Conservation (phyloP, 2,888 invertebrate species). For the Calameuta idolon region DNA sequence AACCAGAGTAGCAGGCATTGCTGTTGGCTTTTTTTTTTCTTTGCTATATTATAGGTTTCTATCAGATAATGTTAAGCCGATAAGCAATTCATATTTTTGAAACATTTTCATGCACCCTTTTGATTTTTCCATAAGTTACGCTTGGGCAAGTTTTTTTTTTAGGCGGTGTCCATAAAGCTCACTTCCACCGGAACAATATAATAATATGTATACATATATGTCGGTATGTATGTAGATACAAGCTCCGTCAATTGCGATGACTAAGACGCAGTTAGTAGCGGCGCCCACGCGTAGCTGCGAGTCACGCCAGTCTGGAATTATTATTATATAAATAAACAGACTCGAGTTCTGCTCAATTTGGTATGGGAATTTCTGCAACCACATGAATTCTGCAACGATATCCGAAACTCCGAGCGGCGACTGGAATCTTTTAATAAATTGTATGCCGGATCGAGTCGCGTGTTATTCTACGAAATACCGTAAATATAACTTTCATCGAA, state of each 20-base stretch:
- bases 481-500: neutral
- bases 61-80: no score
- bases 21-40: no score
- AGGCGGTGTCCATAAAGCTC: neutral
- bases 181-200: neutral
- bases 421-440: neutral
- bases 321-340: conserved; percentile 1
- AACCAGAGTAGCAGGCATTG: no score
- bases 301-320: conserved; percentile 1
- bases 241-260: neutral
- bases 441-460: neutral
- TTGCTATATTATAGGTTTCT: no score
- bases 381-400: neutral
- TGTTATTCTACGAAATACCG: neutral
- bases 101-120: no score
- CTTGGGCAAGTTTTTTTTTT: neutral
- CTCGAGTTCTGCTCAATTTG: neutral
- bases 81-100: no score
- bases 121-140: neutral
- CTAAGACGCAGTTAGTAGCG: conserved; percentile 1
- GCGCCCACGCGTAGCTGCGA: neutral
- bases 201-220: neutral
- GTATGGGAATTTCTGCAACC: neutral
- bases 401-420: neutral
- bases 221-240: neutral